These are phyloP conservation scores for Rhincodon typus DNA, from an alignment of 2,797 vertebrate species.

Conservation along the genomic window DNA sequence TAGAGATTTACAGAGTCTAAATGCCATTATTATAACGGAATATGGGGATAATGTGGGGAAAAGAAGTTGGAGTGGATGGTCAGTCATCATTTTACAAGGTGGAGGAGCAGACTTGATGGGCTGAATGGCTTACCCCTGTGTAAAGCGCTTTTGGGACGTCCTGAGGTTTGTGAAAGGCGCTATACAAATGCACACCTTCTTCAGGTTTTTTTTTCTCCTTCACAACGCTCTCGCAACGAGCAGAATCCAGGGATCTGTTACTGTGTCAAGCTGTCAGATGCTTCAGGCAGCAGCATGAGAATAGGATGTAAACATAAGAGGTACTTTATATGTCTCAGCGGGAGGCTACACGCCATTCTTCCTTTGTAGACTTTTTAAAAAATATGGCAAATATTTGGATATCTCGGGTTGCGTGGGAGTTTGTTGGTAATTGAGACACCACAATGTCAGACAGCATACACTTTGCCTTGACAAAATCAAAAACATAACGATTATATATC, in stretches of 20 bases:
- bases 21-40: too few species aligned
- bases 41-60: too few species aligned
- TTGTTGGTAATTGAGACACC: slow-evolving; percentile 9
- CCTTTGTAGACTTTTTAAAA: background rate
- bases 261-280: background rate
- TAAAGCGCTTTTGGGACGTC: background rate
- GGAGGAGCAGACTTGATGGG: too few species aligned
- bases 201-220: background rate
- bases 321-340: background rate
- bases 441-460: background rate
- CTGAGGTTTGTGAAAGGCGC: background rate
- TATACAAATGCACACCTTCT: background rate
- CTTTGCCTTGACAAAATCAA: background rate
- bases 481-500: background rate
- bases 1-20: too few species aligned
- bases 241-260: background rate
- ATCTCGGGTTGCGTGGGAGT: background rate
- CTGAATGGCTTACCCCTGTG: too few species aligned
- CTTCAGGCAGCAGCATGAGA: background rate
- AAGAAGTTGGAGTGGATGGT: too few species aligned
- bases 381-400: slow-evolving; percentile 16
- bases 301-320: background rate
- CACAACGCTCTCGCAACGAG: too few species aligned
- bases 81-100: too few species aligned
- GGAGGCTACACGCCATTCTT: background rate